phyloP scores from a whole-genome alignment of 2,888 invertebrate genomes.

The Entomobrya multifasciata region DNA sequence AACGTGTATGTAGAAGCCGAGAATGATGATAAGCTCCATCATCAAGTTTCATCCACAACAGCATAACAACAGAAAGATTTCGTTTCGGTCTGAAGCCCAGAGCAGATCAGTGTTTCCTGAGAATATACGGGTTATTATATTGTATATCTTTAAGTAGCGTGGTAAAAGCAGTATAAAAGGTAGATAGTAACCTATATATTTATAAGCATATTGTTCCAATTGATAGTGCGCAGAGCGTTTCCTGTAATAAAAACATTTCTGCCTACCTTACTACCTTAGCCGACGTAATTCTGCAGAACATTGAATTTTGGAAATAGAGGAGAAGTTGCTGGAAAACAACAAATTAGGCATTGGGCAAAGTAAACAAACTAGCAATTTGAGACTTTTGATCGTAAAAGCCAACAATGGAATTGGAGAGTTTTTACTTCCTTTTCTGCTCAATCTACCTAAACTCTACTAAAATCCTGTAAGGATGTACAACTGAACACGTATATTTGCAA shows the following conservation, averaged over 20 bases:
- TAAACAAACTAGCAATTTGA: constrained; percentile 62
- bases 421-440: constrained; percentile 33
- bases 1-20: background rate
- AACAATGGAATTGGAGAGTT: constrained; percentile 50
- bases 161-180: background rate
- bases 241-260: background rate
- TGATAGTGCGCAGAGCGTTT: background rate
- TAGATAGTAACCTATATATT: background rate
- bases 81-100: background rate
- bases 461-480: background rate
- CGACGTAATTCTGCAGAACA: background rate
- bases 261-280: too few relatives aligned
- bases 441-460: constrained; percentile 34
- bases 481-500: too few relatives aligned
- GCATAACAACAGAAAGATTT: background rate
- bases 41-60: background rate
- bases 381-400: constrained; percentile 60
- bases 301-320: constrained; percentile 26
- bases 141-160: background rate
- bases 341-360: constrained; percentile 55
- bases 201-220: too few relatives aligned
- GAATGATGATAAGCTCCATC: background rate
- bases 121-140: too few relatives aligned
- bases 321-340: constrained; percentile 38
- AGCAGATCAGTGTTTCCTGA: too few relatives aligned